phyloP scores from a whole-genome alignment of 2,797 vertebrate species.

The Botia almorhae region DNA sequence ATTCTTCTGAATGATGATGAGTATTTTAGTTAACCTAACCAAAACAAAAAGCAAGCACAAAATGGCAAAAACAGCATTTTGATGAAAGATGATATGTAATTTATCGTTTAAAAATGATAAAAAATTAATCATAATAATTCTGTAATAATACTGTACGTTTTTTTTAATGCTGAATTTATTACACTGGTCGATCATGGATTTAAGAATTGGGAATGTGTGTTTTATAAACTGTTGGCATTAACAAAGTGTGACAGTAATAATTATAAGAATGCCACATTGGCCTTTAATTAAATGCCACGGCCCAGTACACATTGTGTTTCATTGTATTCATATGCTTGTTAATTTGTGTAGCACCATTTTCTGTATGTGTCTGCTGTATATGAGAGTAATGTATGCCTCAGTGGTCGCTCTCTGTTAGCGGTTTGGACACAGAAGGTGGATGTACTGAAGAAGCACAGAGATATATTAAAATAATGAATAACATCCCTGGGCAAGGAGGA shows the following conservation, averaged over 20 bases:
- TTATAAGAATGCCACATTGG: neutral
- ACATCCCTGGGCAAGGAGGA: conserved; percentile 46
- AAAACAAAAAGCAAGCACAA: neutral
- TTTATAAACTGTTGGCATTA: neutral
- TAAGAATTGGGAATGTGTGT: neutral
- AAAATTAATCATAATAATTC: too few species aligned
- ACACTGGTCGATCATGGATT: too few species aligned
- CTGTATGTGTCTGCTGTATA: conserved; percentile 43
- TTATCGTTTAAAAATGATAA: too few species aligned
- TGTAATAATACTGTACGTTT: too few species aligned
- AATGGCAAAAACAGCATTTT: too few species aligned
- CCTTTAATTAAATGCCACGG: neutral
- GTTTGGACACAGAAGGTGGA: conserved; percentile 20
- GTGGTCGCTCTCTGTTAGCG: conserved; percentile 25
- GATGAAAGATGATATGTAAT: too few species aligned
- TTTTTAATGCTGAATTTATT: too few species aligned
- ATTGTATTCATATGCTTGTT: neutral
- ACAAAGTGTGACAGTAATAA: neutral
- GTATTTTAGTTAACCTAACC: neutral
- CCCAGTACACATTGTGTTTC: neutral
- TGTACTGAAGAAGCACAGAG: conserved; percentile 36
- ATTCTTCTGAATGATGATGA: neutral
- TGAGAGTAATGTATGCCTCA: conserved; percentile 42
- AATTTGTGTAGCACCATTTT: conserved; percentile 3
- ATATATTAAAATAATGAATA: conserved; percentile 52